A percentile compares a stretch with the other conserved stretches of the same genome.
Conservation (phyloP, 2,113 vertebrate genomes). For the Melanerpes formicivorus region DNA sequence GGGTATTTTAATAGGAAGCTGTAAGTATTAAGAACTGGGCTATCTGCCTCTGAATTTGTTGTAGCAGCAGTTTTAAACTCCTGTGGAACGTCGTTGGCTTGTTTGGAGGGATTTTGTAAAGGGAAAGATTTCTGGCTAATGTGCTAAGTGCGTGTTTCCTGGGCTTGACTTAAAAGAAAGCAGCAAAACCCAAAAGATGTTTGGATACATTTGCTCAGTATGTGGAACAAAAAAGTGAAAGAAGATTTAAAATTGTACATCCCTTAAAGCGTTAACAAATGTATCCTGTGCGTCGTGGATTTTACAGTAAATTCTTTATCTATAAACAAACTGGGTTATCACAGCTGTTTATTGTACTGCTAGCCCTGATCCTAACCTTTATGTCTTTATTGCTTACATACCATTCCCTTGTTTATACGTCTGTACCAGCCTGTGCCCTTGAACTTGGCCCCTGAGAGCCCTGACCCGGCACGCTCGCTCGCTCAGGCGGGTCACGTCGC, state of each 20-base stretch:
- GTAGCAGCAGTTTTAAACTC: background rate
- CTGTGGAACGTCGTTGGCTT: background rate
- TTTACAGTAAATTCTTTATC: slow-evolving; percentile 82
- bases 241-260: background rate
- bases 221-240: background rate
- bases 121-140: slow-evolving; percentile 27
- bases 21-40: background rate
- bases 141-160: background rate
- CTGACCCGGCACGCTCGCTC: slow-evolving; percentile 55
- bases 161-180: slow-evolving; percentile 19
- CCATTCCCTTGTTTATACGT: slow-evolving; percentile 82
- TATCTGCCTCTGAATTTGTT: slow-evolving; percentile 24
- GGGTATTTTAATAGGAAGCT: slow-evolving; percentile 17
- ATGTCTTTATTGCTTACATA: slow-evolving; percentile 83
- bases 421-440: slow-evolving; percentile 81
- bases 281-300: slow-evolving; percentile 30
- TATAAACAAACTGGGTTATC: slow-evolving; percentile 83
- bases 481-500: slow-evolving; percentile 55
- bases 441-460: slow-evolving; percentile 78
- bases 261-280: slow-evolving; percentile 74
- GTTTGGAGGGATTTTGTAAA: background rate
- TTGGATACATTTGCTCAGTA: slow-evolving; percentile 8
- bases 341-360: slow-evolving; percentile 81
- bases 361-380: slow-evolving; percentile 80
- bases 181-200: background rate